Evolutionary conservation across 1,140 invertebrate species (phyloP), one percentile per base, ranked within the genome.

Genomic region (Ptiloglossa arizonensis): DNA sequence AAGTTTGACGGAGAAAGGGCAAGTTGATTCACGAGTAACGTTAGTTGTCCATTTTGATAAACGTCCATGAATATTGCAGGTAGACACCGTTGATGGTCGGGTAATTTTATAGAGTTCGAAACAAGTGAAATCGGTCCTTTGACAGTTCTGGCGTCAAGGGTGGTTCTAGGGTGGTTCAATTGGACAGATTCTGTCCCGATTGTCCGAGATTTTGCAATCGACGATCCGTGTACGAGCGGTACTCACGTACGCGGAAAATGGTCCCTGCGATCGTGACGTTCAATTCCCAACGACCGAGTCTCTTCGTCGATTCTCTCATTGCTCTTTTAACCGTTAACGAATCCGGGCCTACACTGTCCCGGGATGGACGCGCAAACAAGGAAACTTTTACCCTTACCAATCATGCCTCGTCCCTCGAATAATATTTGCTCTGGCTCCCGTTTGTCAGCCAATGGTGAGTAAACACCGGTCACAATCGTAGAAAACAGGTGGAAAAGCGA

Each of bases 311-410:
- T 73, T 29, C 11, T 4, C 50, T 24, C n/a, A 2, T 3, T 15
- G 5, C 4, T 38, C 22, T 41, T 38, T 62, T 2, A 24, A 1
- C 32, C 9, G 15, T n/a, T 46, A 57, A 68, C 38, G 63, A 57
- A 46, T 52, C 27, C 13, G 17, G 41, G 60, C 13, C 48, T 67
- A 74, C 13, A 27, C 13, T 5, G 35, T 44, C n/a, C 62, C 13
- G 24, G 29, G 29, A 64, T 32, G 5, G n/a, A 29, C n/a, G 41
- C 15, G 54, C 57, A 35, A 77, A 71, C n/a, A 54, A 32, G 48
- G 46, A 54, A 60, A 29, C 27, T 54, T 76, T 71, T 32, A 38
- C 74, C 56, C 57, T 71, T 50, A n/a, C 38, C 24, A 46, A 57
- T 46, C 38, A 17, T 35, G 27, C 50, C 44, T 15, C 48, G 27